These are phyloP conservation scores for Boloria selene DNA, from an alignment of 2,888 invertebrate genomes.

Conservation along the genomic window DNA sequence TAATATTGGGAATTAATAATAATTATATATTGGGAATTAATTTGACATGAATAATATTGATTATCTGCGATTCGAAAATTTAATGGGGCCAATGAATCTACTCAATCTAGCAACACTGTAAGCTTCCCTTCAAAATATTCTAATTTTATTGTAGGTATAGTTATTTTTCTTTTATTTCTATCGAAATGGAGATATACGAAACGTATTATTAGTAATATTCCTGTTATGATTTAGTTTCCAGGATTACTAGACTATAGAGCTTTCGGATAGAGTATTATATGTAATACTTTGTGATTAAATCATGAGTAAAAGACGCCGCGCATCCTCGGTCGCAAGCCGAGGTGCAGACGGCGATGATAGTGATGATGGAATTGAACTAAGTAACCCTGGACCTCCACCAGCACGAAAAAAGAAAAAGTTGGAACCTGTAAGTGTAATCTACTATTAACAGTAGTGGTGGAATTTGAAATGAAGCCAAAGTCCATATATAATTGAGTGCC, in stretches of 20 bases:
- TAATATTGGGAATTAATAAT: too few species aligned
- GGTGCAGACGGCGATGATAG: slow-evolving; percentile 86
- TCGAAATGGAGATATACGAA: not conserved
- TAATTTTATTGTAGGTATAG: not conserved
- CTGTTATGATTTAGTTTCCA: not conserved
- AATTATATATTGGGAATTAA: too few species aligned
- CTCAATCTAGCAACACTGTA: slow-evolving; percentile 2
- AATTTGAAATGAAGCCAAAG: not conserved
- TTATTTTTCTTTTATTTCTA: not conserved
- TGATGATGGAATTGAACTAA: slow-evolving; percentile 83
- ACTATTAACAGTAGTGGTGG: not conserved
- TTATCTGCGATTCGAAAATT: too few species aligned
- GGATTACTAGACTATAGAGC: too few species aligned
- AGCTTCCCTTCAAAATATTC: slow-evolving; percentile 22
- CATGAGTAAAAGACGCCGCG: slow-evolving; percentile 91
- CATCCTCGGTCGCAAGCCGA: slow-evolving; percentile 91
- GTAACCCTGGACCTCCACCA: slow-evolving; percentile 74
- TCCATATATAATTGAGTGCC: not conserved
- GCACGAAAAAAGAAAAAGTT: slow-evolving; percentile 85
- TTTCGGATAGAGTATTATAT: not conserved
- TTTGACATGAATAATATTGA: too few species aligned
- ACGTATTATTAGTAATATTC: not conserved
- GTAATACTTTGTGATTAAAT: not conserved
- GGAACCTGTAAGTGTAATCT: slow-evolving; percentile 83
- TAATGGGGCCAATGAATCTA: too few species aligned